phyloP scores from a whole-genome alignment of 2,113 vertebrate species.

The Casuarius casuarius region DNA sequence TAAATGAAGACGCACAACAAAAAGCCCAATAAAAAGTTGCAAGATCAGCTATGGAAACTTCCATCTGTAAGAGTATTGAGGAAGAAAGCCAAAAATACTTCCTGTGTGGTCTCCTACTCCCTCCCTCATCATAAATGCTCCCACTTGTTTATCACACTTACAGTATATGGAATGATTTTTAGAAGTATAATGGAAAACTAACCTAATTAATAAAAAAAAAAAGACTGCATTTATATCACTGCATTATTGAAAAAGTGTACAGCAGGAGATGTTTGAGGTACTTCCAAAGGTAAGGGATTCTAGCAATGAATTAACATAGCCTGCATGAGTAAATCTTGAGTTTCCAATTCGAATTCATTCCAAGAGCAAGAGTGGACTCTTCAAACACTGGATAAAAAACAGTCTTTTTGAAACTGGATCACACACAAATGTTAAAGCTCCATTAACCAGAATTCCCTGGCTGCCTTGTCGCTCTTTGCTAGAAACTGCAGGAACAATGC shows the following conservation, averaged over 20 bases:
- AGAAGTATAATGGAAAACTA: background rate
- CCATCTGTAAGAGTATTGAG: background rate
- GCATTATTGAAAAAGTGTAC: background rate
- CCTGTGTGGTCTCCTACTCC: background rate
- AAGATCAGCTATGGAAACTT: background rate
- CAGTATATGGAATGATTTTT: background rate
- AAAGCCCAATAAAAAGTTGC: background rate
- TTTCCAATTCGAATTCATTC: background rate
- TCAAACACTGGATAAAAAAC: background rate
- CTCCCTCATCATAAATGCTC: background rate
- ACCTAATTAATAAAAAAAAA: background rate
- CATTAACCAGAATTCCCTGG: background rate
- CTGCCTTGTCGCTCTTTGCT: background rate
- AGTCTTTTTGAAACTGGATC: background rate
- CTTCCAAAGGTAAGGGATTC: background rate
- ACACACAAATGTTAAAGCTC: background rate
- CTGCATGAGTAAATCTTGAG: background rate
- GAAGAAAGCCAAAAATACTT: background rate
- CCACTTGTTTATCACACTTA: background rate
- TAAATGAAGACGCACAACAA: background rate
- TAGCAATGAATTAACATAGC: background rate
- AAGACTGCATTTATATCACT: background rate
- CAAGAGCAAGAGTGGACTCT: background rate
- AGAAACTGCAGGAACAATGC: background rate
- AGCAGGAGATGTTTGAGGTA: background rate